Percentiles rank a stretch among this genome's conserved stretches.
These are phyloP conservation scores for Dicerorhinus sumatrensis DNA, from an alignment of 2,113 vertebrate species.

Conservation along the genomic window DNA sequence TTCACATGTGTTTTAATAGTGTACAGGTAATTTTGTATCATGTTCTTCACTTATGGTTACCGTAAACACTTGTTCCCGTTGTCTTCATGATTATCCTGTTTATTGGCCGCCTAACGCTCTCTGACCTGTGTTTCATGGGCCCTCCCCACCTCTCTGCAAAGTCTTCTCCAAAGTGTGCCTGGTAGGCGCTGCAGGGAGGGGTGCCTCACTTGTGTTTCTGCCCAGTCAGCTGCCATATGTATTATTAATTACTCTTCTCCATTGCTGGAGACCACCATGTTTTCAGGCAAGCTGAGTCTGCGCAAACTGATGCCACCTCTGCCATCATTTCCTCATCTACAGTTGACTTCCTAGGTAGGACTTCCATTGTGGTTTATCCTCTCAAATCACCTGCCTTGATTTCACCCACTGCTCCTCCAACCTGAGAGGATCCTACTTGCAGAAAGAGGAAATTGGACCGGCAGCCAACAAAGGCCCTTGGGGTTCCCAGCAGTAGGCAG, in stretches of 20 bases:
- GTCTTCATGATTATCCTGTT: not conserved
- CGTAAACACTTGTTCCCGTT: not conserved
- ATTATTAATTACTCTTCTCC: not conserved
- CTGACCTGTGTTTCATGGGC: not conserved
- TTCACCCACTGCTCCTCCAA: not conserved
- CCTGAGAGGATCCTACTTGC: not conserved
- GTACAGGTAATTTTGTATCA: not conserved
- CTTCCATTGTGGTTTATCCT: not conserved
- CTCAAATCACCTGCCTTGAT: not conserved
- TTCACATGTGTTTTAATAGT: not conserved
- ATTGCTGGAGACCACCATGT: not conserved
- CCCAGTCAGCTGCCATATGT: not conserved
- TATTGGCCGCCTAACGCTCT: not conserved
- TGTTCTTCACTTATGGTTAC: not conserved
- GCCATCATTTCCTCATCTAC: not conserved
- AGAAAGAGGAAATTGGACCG: not conserved
- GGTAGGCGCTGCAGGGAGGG: not conserved
- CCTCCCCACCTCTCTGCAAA: not conserved
- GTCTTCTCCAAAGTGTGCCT: not conserved
- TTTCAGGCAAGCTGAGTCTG: not conserved
- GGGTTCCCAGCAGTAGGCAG: not conserved
- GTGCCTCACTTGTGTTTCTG: not conserved
- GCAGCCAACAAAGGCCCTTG: not conserved
- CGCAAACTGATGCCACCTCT: not conserved
- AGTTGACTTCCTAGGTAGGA: not conserved